Base-by-base conservation (phyloP, 2,888 invertebrate species). In the Acleris laterana region DNA sequence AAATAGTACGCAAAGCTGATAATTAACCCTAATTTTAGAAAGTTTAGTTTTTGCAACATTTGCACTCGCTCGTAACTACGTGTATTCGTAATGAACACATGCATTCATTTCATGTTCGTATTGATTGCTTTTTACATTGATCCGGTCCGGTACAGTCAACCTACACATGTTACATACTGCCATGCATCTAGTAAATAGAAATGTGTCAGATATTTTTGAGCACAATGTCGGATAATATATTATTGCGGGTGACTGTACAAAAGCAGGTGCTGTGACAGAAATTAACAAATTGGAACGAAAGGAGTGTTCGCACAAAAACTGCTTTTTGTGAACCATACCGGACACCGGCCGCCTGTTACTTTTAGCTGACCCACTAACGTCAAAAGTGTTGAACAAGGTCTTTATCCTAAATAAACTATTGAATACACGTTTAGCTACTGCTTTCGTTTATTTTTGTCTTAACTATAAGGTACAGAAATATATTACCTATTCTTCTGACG, bases 271-370 rank as follows among this genome's bases (percentile, higher is more conserved):
- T 51, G 38, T 62, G 77, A 78, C 71, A 77, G 76, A 81, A 81
- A 85, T 84, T 84, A 78, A 78, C 83, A 85, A 88, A 84, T 85
- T 81, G 80, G 85, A 79, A 77, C 84, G 75, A 83, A 82, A 77
- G 75, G 78, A 79, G 72, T 72, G 75, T 74, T 70, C 66, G 70
- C 72, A 75, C 74, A 78, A 78, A 79, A 79, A 76, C 72, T 68
- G 69, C 71, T 69, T 68, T 70, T 71, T 69, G 72, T 52, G 61
- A 52, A 63, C 48, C 22, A 28, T 61, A 70, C 69, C 60, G 59
- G 69, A 70, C 62, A 64, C 60, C 61, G 68, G 65, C 70, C 73
- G 71, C 77, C 75, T 72, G 57, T 63, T 61, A 64, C 62, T 66
- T 60, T 49, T 32, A 56, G 58, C 20, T 71, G 71, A 70, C 71